Conservation (phyloP, 2,797 vertebrate genomes). For the Lerista edwardsae region DNA sequence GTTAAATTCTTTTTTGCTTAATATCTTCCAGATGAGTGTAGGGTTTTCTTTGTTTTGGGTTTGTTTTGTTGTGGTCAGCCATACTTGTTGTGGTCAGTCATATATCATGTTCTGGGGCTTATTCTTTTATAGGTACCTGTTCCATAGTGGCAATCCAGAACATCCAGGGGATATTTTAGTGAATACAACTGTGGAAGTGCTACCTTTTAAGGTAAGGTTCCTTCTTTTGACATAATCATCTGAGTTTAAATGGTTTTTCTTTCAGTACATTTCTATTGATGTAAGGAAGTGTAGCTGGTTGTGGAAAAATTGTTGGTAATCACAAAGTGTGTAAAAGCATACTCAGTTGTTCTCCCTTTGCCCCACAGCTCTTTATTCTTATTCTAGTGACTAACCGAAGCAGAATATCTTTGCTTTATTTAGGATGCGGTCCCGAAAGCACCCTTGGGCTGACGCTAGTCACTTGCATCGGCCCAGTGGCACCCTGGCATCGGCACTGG, state of each 20-base stretch:
- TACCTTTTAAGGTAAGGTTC: constrained; percentile 87
- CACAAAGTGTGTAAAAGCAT: neutral
- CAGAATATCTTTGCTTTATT: neutral
- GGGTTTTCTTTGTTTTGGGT: neutral
- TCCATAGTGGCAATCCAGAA: constrained; percentile 96
- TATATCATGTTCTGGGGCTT: neutral
- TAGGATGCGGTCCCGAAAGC: too few relatives aligned
- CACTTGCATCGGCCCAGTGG: too few relatives aligned
- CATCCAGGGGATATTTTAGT: constrained; percentile 94
- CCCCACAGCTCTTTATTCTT: neutral
- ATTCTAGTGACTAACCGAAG: neutral
- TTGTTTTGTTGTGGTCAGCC: neutral
- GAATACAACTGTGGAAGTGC: constrained; percentile 94
- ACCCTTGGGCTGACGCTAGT: too few relatives aligned
- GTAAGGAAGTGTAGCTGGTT: neutral
- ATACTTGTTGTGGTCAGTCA: neutral
- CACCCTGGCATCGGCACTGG: too few relatives aligned
- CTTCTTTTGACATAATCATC: neutral
- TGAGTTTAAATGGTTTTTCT: constrained; percentile 27
- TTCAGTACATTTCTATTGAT: neutral
- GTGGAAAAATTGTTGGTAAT: neutral
- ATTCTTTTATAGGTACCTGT: constrained; percentile 88
- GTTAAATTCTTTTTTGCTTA: neutral
- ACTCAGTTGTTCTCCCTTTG: neutral
- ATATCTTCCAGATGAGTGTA: neutral